These are phyloP conservation scores for Scyliorhinus canicula DNA, from an alignment of 2,797 vertebrate genomes.

Conservation along the genomic window DNA sequence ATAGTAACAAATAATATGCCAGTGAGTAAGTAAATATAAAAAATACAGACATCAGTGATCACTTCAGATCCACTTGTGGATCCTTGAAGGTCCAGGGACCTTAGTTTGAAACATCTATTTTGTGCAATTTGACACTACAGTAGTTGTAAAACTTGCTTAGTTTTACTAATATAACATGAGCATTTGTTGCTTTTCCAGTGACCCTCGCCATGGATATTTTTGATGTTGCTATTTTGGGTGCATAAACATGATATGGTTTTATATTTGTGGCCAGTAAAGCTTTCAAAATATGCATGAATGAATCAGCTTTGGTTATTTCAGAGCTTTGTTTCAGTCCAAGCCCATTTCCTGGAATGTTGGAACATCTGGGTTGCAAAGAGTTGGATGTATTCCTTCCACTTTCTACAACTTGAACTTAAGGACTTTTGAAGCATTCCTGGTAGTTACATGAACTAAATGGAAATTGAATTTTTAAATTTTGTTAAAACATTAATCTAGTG, in stretches of 20 bases:
- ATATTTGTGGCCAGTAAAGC: neutral
- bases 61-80: neutral
- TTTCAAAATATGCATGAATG: slow-evolving; percentile 21
- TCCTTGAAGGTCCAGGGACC: neutral
- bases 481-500: neutral
- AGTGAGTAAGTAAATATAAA: neutral
- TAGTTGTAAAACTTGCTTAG: neutral
- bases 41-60: neutral
- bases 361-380: neutral
- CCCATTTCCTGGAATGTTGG: slow-evolving; percentile 32
- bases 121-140: neutral
- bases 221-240: neutral
- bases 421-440: slow-evolving; percentile 4
- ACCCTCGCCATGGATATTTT: neutral
- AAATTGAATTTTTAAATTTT: neutral
- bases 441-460: neutral
- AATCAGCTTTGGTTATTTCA: slow-evolving; percentile 9
- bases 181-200: neutral
- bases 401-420: neutral
- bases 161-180: neutral
- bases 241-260: slow-evolving; percentile 26
- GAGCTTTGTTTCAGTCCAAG: slow-evolving; percentile 30
- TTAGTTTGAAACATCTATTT: neutral
- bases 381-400: neutral
- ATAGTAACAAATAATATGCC: neutral